A percentile compares a stretch with the other conserved stretches of the same genome.
Evolutionary conservation across 2,113 vertebrate genomes (phyloP).

Genomic region (Telmatochromis brachygnathus): DNA sequence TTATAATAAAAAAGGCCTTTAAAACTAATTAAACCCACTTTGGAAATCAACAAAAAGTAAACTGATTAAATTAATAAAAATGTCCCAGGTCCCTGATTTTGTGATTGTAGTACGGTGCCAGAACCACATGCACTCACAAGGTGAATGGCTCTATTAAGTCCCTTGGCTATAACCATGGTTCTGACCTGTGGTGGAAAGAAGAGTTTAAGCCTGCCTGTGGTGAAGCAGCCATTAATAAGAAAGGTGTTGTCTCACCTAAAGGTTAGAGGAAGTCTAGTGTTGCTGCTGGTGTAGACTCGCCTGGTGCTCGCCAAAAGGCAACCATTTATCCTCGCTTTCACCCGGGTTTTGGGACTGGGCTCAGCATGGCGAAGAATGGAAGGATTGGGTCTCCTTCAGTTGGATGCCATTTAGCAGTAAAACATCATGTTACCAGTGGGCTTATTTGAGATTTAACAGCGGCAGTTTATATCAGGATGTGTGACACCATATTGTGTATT

Average conservation of each 20-base stretch:
- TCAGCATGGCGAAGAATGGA: background rate
- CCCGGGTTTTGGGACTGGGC: background rate
- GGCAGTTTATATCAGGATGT: background rate
- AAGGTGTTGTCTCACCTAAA: constrained; percentile 18
- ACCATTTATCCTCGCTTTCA: background rate
- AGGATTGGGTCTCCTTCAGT: background rate
- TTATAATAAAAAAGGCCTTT: background rate
- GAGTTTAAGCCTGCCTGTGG: constrained; percentile 4
- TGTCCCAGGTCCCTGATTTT: background rate
- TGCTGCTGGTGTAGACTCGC: constrained; percentile 11
- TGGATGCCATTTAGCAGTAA: background rate
- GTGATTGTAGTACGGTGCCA: background rate
- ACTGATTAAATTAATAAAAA: background rate
- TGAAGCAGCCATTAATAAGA: constrained; percentile 6
- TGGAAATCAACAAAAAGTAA: background rate
- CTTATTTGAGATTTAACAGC: background rate
- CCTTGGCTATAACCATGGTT: background rate
- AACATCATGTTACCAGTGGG: background rate
- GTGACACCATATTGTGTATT: constrained; percentile 1
- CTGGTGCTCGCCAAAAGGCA: constrained; percentile 4
- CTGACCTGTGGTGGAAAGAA: background rate
- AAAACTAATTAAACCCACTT: background rate
- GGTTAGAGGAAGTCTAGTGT: constrained; percentile 46
- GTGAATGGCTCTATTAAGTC: background rate
- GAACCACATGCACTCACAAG: background rate